Evolutionary conservation across 2,113 vertebrate genomes (phyloP), one percentile per base, ranked within the genome.

Genomic region (Ciconia boyciana): DNA sequence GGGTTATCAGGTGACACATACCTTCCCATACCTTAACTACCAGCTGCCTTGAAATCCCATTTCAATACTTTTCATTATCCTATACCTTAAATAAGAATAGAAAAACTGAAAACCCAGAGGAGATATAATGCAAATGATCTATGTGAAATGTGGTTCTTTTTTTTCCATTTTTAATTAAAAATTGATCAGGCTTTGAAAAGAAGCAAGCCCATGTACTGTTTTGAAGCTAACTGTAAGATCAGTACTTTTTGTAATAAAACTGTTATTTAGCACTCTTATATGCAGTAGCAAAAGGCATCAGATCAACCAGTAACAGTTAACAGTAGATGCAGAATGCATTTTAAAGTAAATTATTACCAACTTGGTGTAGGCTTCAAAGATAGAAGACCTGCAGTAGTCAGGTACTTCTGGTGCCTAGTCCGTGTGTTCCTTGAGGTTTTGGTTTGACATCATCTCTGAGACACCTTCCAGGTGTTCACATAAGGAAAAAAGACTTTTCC

Each of bases 371-470:
- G 19, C 41, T 69, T 84, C n/a, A 54, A 57, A 49, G 26, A 52
- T 36, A 5, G 5, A 39, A 54, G 49, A 31, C 14, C 29, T 48
- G 26, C 20, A 32, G 0, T 3, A 0, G 3, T 41, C 32, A 60
- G 10, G 19, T 80, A 3, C 7, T 60, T 52, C 20, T 90, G 25
- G n/a, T 61, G 18, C 29, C 43, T 43, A 6, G 14, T 39, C 36
- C 2, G 2, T 41, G 54, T n/a, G 15, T 13, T 92, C 61, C 18
- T 46, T 54, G 12, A 46, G 48, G 39, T 51, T 68, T 26, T 58
- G 34, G 10, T n/a, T 46, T 74, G 43, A 46, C 2, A 3, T 57
- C 6, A 18, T 61, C 4, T 34, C 24, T 52, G 34, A 65, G 39
- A 31, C 5, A 7, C 14, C 26, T 76, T 66, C 41, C 12, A 44